A percentile compares a stretch with the other conserved stretches of the same genome.
Evolutionary conservation across 2,888 invertebrate genomes (phyloP).

Genomic region (Ypsolopha sequella): DNA sequence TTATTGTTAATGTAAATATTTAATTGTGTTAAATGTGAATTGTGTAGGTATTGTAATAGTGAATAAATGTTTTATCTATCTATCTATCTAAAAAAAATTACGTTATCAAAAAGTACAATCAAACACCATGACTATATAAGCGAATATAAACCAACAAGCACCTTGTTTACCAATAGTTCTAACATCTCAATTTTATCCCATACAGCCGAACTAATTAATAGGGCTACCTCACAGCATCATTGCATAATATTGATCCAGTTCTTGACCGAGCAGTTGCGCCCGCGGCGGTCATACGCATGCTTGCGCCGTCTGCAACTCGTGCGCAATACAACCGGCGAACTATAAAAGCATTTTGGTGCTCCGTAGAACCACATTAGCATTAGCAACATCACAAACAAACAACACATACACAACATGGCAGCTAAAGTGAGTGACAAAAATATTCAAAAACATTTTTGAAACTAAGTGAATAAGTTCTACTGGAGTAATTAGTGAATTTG

Average conservation of each 20-base stretch:
- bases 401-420: slow-evolving; percentile 35
- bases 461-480: too few species aligned
- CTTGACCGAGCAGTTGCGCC: slow-evolving; percentile 4
- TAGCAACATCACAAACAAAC: slow-evolving; percentile 26
- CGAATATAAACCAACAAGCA: too few species aligned
- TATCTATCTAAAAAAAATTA: too few species aligned
- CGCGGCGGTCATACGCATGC: background rate
- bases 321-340: slow-evolving; percentile 8
- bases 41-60: too few species aligned
- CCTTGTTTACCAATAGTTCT: too few species aligned
- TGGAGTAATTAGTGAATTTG: too few species aligned
- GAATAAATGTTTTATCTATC: too few species aligned
- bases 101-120: too few species aligned
- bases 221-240: background rate
- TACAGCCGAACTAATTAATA: background rate
- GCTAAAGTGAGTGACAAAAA: slow-evolving; percentile 42
- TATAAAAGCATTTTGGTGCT: slow-evolving; percentile 39
- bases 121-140: too few species aligned
- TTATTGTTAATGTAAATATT: too few species aligned
- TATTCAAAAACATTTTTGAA: too few species aligned
- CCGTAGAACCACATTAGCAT: slow-evolving; percentile 23
- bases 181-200: background rate
- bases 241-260: slow-evolving; percentile 12
- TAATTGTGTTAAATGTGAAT: too few species aligned
- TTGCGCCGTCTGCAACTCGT: background rate